Base-by-base conservation (phyloP, 2,113 vertebrate genomes). In the Mormoops blainvillei region DNA sequence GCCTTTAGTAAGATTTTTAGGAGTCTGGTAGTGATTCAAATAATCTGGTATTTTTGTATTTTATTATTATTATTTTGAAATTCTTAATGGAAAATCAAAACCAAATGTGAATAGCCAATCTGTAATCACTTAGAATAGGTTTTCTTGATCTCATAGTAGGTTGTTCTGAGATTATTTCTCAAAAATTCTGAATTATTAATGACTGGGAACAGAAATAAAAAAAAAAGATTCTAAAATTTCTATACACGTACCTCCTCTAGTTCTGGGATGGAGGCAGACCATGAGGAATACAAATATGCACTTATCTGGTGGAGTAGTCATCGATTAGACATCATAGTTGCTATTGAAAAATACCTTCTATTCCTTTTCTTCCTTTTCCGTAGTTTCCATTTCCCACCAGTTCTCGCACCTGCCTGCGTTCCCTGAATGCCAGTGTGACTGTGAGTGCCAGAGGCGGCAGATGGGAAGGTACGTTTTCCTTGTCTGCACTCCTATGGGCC, bases 391-490 rank as follows among this genome's bases (percentile, higher is more conserved):
- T 93, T 94, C 65, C 76, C 15, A 81, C 84, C 36, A 84, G 52
- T 71, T 93, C 26, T 48, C 65, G 58, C 67, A 97, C 77, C 89
- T 94, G 90, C 87, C 28, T 90, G 95, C 67, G 20, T 68, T 92
- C 87, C 76, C 41, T 94, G 86, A 97, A 94, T 95, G 76, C 84
- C 95, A 97, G 36, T 31, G 48, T 92, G 54, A 73, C 90, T 92
- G 90, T 78, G 68, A 90, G 52, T 82, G 71, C 92, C 84, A 88
- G 87, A 95, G 65, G 71, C 33, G 95, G 70, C 95, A 96, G 94
- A 97, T 97, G 96, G 96, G 84, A 50, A 95, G 94, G 94, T 93
- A 78, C 85, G 67, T n/a, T 71, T 74, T 89, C 54, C 58, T 65
- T 74, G 14, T 68, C 84, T 95, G 87, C 15, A 76, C 26, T 93